phyloP scores from a whole-genome alignment of 2,888 invertebrate genomes.

The Polietes domitor region DNA sequence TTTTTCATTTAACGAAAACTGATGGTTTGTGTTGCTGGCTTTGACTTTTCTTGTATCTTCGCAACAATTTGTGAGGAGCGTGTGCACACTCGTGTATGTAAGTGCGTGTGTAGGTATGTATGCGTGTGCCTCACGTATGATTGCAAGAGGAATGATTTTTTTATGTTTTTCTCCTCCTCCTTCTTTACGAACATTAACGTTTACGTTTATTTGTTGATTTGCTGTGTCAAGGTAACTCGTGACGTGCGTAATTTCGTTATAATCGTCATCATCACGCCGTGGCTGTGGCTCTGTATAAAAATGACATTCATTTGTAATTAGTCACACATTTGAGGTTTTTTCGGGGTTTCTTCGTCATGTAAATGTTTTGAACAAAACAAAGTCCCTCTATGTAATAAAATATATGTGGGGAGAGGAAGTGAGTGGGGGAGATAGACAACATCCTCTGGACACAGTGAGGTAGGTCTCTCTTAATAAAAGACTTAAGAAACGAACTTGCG shows the following conservation, averaged over 20 bases:
- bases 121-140: slow-evolving; percentile 37
- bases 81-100: too few relatives aligned
- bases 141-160: slow-evolving; percentile 47
- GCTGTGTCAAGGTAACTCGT: slow-evolving; percentile 78
- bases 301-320: slow-evolving; percentile 55
- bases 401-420: too few relatives aligned
- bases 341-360: not conserved
- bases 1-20: slow-evolving; percentile 12
- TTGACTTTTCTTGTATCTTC: not conserved
- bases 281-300: not conserved
- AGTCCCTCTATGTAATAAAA: not conserved
- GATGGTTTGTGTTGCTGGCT: not conserved
- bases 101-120: not conserved
- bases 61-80: too few relatives aligned
- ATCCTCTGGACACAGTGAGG: not conserved
- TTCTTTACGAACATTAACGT: not conserved
- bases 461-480: slow-evolving; percentile 49
- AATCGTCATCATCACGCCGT: slow-evolving; percentile 24
- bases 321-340: slow-evolving; percentile 50
- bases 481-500: slow-evolving; percentile 55
- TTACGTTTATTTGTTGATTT: slow-evolving; percentile 54
- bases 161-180: slow-evolving; percentile 33
- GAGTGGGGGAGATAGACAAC: not conserved
- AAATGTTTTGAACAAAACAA: slow-evolving; percentile 7
- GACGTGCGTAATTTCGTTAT: slow-evolving; percentile 72